phyloP scores from a whole-genome alignment of 30 jellyfish, hydroid and myxozoan species.

The Pseudorhiza aurosa region DNA sequence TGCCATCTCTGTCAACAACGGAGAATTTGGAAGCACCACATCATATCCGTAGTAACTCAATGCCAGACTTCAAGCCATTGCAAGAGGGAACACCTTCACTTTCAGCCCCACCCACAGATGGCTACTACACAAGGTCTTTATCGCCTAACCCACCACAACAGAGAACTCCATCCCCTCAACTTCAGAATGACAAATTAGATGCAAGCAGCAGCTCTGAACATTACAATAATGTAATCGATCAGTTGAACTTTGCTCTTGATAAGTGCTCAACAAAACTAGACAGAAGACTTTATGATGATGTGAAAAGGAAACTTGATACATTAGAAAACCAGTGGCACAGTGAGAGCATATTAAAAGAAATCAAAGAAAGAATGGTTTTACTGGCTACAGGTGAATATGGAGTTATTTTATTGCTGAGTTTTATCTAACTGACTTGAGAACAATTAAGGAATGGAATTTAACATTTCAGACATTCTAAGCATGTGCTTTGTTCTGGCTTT shows the following conservation, averaged over 20 bases:
- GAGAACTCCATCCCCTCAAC: conserved; percentile 65
- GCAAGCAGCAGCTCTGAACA: neutral
- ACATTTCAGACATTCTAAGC: no score
- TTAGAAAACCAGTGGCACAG: conserved; percentile 42
- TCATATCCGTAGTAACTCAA: conserved; percentile 66
- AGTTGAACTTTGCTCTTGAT: conserved; percentile 41
- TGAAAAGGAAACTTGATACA: conserved; percentile 29
- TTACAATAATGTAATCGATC: conserved; percentile 11
- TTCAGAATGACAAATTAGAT: neutral
- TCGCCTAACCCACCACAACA: conserved; percentile 69
- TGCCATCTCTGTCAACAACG: conserved; percentile 26
- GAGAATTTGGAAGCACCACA: conserved; percentile 17
- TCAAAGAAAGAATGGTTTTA: conserved; percentile 16
- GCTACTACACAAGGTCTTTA: conserved; percentile 73
- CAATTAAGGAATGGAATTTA: no score
- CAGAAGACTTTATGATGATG: conserved; percentile 31
- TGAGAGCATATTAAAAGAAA: conserved; percentile 18
- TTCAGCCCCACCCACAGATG: conserved; percentile 78
- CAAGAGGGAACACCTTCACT: conserved; percentile 5
- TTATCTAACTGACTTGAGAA: no score
- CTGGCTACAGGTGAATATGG: conserved; percentile 57
- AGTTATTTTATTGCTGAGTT: neutral
- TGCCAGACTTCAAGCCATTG: conserved; percentile 52
- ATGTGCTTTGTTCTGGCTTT: no score
- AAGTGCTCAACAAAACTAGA: conserved; percentile 24